Evolutionary conservation across 1,140 invertebrate genomes (phyloP).

Genomic region (Latrodectus geometricus): DNA sequence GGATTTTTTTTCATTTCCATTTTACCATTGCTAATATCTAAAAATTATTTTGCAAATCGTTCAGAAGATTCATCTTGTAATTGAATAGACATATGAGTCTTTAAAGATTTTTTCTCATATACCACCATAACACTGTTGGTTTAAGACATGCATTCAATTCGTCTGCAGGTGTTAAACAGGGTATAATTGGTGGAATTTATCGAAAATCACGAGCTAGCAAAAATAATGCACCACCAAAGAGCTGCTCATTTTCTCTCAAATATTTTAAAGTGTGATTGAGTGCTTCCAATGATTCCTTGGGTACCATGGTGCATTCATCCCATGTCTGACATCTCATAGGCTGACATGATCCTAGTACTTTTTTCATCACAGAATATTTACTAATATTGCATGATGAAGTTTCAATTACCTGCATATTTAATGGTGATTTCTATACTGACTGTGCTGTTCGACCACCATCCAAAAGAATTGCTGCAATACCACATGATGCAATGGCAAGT

Average conservation of each 20-base stretch:
- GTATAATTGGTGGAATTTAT: conserved; percentile 70
- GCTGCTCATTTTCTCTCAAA: conserved; percentile 25
- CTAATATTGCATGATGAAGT: conserved; percentile 55
- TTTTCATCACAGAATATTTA: conserved; percentile 19
- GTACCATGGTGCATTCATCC: too few relatives aligned
- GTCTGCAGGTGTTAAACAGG: conserved; percentile 32
- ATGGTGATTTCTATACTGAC: conserved; percentile 71
- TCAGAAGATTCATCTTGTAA: conserved; percentile 18
- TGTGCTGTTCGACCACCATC: conserved; percentile 73
- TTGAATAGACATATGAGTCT: neutral
- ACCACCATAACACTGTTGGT: conserved; percentile 1
- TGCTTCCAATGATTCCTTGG: too few relatives aligned
- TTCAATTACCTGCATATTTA: conserved; percentile 62
- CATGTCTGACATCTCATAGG: too few relatives aligned
- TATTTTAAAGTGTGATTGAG: too few relatives aligned
- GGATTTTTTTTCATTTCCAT: neutral
- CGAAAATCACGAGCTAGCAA: conserved; percentile 69
- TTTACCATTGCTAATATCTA: conserved; percentile 1
- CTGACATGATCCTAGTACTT: too few relatives aligned
- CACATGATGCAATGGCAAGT: too few relatives aligned
- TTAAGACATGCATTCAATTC: too few relatives aligned
- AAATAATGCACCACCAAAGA: conserved; percentile 65
- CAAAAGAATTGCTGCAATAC: too few relatives aligned
- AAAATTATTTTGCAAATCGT: conserved; percentile 18
- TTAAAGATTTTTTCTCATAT: neutral